Evolutionary conservation across 2,888 invertebrate genomes (phyloP).

Genomic region (Lasioglossum vierecki): DNA sequence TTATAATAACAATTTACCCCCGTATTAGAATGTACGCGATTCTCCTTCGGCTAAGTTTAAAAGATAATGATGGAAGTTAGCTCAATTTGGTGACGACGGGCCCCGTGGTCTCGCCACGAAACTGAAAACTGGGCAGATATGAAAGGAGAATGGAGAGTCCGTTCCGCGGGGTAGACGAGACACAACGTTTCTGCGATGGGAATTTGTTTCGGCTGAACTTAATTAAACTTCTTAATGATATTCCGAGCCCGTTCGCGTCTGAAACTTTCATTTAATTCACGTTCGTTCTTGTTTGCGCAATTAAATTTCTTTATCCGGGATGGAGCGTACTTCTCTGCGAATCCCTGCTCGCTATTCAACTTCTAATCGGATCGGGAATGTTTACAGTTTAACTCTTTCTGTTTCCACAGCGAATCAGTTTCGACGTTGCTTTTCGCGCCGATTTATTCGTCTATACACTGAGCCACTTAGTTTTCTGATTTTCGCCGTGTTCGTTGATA

Average conservation of each 20-base stretch:
- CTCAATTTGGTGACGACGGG: background rate
- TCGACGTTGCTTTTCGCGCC: background rate
- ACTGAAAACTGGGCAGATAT: slow-evolving; percentile 10
- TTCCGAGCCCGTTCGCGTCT: slow-evolving; percentile 37
- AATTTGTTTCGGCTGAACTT: slow-evolving; percentile 45
- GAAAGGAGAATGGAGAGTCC: slow-evolving; percentile 8
- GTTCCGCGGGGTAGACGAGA: slow-evolving; percentile 3
- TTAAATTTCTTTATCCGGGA: slow-evolving; percentile 32
- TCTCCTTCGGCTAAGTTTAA: background rate
- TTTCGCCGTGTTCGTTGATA: background rate
- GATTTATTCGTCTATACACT: background rate
- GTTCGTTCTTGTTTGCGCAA: slow-evolving; percentile 37
- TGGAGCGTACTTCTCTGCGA: background rate
- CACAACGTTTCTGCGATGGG: background rate
- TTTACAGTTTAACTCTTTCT: slow-evolving; percentile 5
- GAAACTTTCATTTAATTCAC: slow-evolving; percentile 47
- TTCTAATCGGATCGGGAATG: slow-evolving; percentile 5
- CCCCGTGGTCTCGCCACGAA: background rate
- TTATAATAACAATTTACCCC: slow-evolving; percentile 1
- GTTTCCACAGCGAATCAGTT: background rate
- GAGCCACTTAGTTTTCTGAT: no score
- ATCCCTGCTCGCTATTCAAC: background rate
- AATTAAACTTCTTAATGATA: slow-evolving; percentile 54
- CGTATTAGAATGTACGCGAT: slow-evolving; percentile 7
- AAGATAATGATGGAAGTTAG: slow-evolving; percentile 23